These are phyloP conservation scores for Cremastinae sp. DNA, from an alignment of 2,888 invertebrate genomes.

Conservation along the genomic window DNA sequence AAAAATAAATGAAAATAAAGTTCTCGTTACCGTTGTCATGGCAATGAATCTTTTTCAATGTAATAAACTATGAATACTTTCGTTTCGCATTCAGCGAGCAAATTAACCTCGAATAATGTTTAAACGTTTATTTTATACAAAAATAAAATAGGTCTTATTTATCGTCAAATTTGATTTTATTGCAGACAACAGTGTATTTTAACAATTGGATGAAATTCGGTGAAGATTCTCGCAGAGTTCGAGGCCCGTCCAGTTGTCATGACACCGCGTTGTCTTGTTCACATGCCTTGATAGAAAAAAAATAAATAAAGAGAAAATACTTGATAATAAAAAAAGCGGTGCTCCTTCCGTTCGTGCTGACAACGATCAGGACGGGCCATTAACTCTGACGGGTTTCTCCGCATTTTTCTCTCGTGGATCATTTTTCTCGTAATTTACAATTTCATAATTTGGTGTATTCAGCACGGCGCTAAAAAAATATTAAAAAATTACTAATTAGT, in stretches of 20 bases:
- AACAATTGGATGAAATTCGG: slow-evolving; percentile 9
- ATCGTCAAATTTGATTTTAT: slow-evolving; percentile 21
- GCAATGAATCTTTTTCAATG: background rate
- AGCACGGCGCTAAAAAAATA: slow-evolving; percentile 41
- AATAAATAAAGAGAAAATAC: slow-evolving; percentile 53
- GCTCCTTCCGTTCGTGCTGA: slow-evolving; percentile 55
- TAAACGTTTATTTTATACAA: too few species aligned
- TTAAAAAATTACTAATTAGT: background rate
- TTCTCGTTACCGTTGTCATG: slow-evolving; percentile 21
- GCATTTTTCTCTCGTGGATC: slow-evolving; percentile 7
- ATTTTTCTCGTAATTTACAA: background rate
- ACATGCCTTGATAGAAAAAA: slow-evolving; percentile 56
- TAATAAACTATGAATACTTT: background rate
- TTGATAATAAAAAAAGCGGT: slow-evolving; percentile 59
- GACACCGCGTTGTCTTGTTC: slow-evolving; percentile 60
- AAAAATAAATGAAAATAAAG: slow-evolving; percentile 21
- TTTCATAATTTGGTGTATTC: slow-evolving; percentile 13
- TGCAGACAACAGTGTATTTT: background rate
- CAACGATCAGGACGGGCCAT: slow-evolving; percentile 45
- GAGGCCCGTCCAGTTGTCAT: slow-evolving; percentile 50
- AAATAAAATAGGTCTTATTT: slow-evolving; percentile 5
- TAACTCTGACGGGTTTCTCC: slow-evolving; percentile 32
- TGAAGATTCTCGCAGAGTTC: slow-evolving; percentile 42
- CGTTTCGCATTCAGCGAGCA: too few species aligned
- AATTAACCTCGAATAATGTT: background rate